These are phyloP conservation scores for Ciconia stormi DNA, from an alignment of 2,113 vertebrate genomes.

Conservation along the genomic window DNA sequence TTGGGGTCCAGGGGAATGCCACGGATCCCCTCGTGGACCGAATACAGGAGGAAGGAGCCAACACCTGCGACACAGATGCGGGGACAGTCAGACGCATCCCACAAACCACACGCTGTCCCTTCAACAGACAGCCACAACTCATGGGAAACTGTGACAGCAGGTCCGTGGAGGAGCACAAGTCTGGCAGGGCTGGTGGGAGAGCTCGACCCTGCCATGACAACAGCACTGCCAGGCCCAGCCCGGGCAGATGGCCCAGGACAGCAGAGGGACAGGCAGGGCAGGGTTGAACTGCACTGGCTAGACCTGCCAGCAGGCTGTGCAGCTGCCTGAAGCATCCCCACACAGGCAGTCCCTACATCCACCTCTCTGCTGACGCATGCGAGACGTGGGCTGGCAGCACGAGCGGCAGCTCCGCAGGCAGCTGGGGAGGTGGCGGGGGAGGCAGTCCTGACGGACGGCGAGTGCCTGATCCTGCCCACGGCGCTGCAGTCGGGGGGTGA, in stretches of 20 bases:
- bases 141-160: neutral
- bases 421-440: neutral
- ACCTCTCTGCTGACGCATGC: neutral
- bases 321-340: neutral
- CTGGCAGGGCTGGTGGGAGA: neutral
- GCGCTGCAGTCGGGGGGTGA: neutral
- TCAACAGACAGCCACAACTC: neutral
- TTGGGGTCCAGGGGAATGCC: slow-evolving; percentile 93
- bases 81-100: neutral
- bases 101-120: neutral
- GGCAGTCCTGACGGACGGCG: neutral
- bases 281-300: rapidly evolving
- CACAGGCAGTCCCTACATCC: neutral
- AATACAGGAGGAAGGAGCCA: slow-evolving; percentile 95
- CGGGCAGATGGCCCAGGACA: neutral
- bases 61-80: slow-evolving; percentile 78
- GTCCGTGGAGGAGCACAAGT: neutral
- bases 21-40: slow-evolving; percentile 93
- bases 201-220: neutral
- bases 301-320: neutral
- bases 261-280: neutral
- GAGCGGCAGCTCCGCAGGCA: neutral
- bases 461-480: neutral
- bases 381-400: neutral
- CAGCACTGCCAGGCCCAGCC: neutral